phyloP scores from a whole-genome alignment of 2,797 vertebrate genomes.

The Aythya fuligula region DNA sequence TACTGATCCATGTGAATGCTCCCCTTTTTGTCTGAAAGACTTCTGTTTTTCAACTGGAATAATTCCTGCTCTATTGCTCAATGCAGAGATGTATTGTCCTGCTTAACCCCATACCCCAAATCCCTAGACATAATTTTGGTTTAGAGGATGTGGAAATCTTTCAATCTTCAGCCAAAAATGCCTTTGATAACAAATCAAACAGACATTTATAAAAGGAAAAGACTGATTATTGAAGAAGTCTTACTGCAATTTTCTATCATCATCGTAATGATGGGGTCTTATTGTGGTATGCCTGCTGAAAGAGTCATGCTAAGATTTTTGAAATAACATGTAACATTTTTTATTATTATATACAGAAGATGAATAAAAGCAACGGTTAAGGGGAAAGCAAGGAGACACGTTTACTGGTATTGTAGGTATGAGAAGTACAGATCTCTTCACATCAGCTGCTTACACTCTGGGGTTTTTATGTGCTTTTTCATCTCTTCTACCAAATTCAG shows the following conservation, averaged over 20 bases:
- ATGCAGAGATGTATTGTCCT: background rate
- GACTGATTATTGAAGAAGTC: background rate
- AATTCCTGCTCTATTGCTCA: background rate
- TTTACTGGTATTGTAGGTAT: background rate
- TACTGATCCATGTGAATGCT: background rate
- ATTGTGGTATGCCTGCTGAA: conserved; percentile 29
- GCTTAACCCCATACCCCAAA: background rate
- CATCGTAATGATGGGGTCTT: conserved; percentile 43
- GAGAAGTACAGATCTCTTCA: background rate
- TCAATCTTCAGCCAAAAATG: background rate
- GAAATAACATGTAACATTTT: background rate
- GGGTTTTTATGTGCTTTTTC: background rate
- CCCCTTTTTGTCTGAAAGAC: background rate
- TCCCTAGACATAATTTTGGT: background rate
- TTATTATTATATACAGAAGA: background rate
- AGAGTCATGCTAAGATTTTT: background rate
- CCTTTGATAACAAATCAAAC: conserved; percentile 30
- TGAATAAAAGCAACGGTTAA: background rate
- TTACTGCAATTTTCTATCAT: conserved; percentile 53
- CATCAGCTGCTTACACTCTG: background rate
- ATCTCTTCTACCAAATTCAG: background rate
- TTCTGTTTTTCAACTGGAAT: background rate
- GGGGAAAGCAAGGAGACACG: background rate
- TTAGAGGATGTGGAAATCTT: background rate
- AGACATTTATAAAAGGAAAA: conserved; percentile 44